Evolutionary conservation across 2,797 vertebrate genomes (phyloP).

Genomic region (Perodicticus potto): DNA sequence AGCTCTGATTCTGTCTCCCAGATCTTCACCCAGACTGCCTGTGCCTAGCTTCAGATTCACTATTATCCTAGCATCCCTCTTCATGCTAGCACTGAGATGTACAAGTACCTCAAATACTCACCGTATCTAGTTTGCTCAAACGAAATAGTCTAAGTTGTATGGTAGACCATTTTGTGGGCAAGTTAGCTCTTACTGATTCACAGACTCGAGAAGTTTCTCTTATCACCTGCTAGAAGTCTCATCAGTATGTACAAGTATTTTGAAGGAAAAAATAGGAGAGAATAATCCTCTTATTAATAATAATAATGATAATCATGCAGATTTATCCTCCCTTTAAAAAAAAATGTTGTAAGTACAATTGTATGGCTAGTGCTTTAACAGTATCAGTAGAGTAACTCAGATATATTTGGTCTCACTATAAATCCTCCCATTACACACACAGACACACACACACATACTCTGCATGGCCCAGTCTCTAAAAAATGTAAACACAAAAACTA

Average conservation of each 20-base stretch:
- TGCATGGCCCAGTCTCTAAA: background rate
- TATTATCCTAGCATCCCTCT: background rate
- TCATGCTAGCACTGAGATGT: background rate
- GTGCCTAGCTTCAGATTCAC: background rate
- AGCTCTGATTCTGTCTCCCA: background rate
- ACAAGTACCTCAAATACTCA: background rate
- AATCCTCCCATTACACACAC: no score
- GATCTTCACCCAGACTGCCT: background rate
- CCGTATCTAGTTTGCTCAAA: background rate
- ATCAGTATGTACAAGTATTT: background rate
- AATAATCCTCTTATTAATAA: no score
- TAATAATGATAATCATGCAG: no score
- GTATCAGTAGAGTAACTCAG: background rate
- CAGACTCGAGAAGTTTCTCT: constrained; percentile 1
- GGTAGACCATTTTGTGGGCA: background rate
- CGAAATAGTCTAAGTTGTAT: background rate
- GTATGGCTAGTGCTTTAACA: background rate
- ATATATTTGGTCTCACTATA: background rate
- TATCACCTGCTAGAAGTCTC: background rate
- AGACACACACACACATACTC: background rate
- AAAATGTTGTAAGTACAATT: constrained; percentile 5
- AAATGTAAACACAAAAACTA: constrained; percentile 11
- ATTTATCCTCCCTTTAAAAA: background rate
- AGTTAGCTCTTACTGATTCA: background rate
- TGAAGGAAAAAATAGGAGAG: background rate